Percentiles rank a stretch among this genome's conserved stretches.
phyloP scores from a whole-genome alignment of 1,140 invertebrate genomes.

The Diorhabda carinulata region DNA sequence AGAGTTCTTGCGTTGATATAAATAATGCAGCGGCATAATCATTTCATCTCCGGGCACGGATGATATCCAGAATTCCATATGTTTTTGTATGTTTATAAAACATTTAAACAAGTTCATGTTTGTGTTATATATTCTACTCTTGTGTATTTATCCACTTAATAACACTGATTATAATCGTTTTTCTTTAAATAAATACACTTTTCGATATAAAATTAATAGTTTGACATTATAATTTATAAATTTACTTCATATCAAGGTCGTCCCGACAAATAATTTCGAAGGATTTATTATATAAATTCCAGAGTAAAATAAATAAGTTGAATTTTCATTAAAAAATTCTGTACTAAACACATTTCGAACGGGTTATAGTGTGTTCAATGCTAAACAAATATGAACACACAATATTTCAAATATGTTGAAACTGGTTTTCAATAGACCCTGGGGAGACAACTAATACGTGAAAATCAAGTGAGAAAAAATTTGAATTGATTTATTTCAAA shows the following conservation, averaged over 20 bases:
- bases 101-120: conserved; percentile 43
- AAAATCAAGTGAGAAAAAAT: too few relatives aligned
- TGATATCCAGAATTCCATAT: conserved; percentile 46
- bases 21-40: conserved; percentile 26
- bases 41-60: conserved; percentile 28
- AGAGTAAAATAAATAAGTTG: too few relatives aligned
- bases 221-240: conserved; percentile 17
- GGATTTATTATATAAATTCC: too few relatives aligned
- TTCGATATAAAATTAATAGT: conserved; percentile 22
- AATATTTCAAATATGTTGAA: too few relatives aligned
- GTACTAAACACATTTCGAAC: too few relatives aligned
- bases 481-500: too few relatives aligned
- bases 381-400: too few relatives aligned
- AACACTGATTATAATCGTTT: conserved; percentile 42
- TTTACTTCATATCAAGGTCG: conserved; percentile 13
- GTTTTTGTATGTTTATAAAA: conserved; percentile 46
- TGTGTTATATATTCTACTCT: conserved; percentile 42
- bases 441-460: too few relatives aligned
- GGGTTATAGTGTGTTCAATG: too few relatives aligned
- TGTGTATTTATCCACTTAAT: conserved; percentile 44
- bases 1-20: conserved; percentile 16
- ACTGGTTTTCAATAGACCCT: too few relatives aligned
- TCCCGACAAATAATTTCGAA: neutral
- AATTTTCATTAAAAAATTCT: too few relatives aligned
- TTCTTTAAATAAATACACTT: conserved; percentile 43